These are phyloP conservation scores for Setophaga coronata DNA, from an alignment of 2,113 vertebrate species.

Conservation along the genomic window DNA sequence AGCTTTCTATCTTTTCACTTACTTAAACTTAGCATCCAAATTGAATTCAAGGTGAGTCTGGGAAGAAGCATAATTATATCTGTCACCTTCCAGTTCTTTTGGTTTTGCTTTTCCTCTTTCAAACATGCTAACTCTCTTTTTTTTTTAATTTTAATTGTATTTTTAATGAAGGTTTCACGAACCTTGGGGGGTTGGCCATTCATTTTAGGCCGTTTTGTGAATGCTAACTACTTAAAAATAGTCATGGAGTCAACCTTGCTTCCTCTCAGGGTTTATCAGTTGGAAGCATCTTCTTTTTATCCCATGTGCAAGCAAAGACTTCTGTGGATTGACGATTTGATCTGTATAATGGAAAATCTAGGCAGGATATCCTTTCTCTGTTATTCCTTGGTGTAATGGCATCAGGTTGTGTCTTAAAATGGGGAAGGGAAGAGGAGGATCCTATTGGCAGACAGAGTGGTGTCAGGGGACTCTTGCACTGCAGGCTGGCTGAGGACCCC, in stretches of 20 bases:
- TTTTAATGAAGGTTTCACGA: background rate
- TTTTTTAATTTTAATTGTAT: background rate
- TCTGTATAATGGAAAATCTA: constrained; percentile 55
- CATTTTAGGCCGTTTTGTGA: constrained; percentile 49
- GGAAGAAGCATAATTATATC: background rate
- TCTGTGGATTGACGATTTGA: constrained; percentile 19
- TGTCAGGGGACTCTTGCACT: constrained; percentile 30
- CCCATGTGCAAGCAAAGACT: constrained; percentile 19
- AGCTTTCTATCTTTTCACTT: background rate
- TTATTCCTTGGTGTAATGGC: constrained; percentile 62
- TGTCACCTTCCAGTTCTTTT: background rate
- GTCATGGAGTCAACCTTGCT: constrained; percentile 48
- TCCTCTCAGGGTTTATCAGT: constrained; percentile 39
- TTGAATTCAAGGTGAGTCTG: background rate
- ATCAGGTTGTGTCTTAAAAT: constrained; percentile 19
- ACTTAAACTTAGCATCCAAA: background rate
- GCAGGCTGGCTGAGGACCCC: background rate
- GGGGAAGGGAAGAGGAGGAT: constrained; percentile 40
- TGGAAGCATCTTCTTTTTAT: constrained; percentile 46
- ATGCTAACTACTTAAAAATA: constrained; percentile 45
- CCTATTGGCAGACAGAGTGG: background rate
- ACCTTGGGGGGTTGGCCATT: background rate
- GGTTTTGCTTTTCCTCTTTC: background rate
- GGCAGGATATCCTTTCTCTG: constrained; percentile 66
- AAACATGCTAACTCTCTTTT: background rate